Conservation (phyloP, 2,888 invertebrate species). For the Invenusta paracnida region DNA sequence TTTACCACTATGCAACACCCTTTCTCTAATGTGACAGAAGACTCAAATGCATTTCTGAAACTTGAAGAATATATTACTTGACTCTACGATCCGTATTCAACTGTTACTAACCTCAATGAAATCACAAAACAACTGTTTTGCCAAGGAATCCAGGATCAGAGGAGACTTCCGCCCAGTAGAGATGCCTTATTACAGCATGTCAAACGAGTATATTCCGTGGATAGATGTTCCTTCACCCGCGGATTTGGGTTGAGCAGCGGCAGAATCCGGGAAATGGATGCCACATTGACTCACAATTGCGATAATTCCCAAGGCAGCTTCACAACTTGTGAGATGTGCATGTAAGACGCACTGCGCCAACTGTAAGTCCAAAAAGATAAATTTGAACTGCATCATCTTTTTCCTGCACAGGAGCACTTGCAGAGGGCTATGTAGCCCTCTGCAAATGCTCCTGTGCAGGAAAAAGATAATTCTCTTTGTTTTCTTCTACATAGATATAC, state of each 20-base stretch:
- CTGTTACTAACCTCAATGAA: conserved; percentile 18
- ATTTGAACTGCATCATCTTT: neutral
- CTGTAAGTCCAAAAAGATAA: neutral
- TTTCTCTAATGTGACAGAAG: neutral
- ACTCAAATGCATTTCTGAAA: conserved; percentile 13
- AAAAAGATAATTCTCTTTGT: neutral
- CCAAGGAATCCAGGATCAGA: neutral
- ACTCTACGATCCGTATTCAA: conserved; percentile 14
- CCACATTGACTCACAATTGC: neutral
- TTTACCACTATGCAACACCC: neutral
- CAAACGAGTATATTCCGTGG: neutral
- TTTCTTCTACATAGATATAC: conserved; percentile 3
- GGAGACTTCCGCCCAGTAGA: neutral
- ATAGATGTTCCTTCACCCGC: neutral
- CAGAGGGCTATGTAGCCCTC: too few species aligned
- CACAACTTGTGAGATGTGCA: too few species aligned
- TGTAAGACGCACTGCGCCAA: neutral
- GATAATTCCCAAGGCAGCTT: neutral
- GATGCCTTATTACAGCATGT: neutral
- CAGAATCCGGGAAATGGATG: neutral
- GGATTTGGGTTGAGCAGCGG: neutral
- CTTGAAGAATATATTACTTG: conserved; percentile 10
- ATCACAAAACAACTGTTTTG: conserved; percentile 1
- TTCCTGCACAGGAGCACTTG: too few species aligned
- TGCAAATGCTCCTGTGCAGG: too few species aligned